Conservation (phyloP, 2,888 invertebrate species). For the Cistogaster globosa region DNA sequence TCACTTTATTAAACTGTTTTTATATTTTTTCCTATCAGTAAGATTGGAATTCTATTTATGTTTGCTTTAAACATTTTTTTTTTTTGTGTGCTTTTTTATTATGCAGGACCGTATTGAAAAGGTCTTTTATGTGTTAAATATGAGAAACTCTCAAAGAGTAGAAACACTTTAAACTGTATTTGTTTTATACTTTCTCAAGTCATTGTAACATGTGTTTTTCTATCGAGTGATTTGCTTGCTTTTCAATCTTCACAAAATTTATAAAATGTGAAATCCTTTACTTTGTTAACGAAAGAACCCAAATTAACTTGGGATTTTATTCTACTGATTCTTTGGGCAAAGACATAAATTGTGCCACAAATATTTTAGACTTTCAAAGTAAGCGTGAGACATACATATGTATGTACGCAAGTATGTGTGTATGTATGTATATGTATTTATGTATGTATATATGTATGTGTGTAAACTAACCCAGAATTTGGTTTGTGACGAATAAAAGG, state of each 20-base stretch:
- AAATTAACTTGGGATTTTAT: background rate
- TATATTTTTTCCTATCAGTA: too few relatives aligned
- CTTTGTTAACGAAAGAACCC: background rate
- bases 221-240: background rate
- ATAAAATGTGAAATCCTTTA: background rate
- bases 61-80: too few relatives aligned
- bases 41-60: too few relatives aligned
- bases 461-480: background rate
- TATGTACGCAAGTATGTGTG: too few relatives aligned
- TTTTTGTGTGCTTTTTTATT: too few relatives aligned
- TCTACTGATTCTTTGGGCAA: background rate
- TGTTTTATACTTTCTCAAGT: background rate
- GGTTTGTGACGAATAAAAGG: background rate
- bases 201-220: conserved; percentile 30
- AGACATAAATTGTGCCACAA: background rate
- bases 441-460: too few relatives aligned
- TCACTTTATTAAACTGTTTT: too few relatives aligned
- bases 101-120: too few relatives aligned
- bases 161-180: background rate
- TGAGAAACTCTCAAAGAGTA: background rate
- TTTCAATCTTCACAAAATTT: background rate
- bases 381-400: too few relatives aligned
- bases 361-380: background rate
- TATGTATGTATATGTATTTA: too few relatives aligned
- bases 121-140: too few relatives aligned